Percentiles rank a stretch among this genome's conserved stretches.
phyloP scores from a whole-genome alignment of 1,140 invertebrate species.

The Conus ventricosus region DNA sequence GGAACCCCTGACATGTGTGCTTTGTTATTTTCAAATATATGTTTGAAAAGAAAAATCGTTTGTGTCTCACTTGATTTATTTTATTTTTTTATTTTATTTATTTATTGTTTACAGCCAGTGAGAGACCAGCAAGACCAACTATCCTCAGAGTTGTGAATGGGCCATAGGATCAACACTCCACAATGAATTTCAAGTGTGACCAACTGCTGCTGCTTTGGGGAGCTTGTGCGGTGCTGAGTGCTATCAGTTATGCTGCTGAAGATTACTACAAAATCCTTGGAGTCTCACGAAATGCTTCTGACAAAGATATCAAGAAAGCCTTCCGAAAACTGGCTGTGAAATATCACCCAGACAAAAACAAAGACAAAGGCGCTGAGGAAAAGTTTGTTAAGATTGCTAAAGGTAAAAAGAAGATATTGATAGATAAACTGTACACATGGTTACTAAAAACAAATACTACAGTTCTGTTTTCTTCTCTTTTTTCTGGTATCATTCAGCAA shows the following conservation, averaged over 20 bases:
- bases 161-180: background rate
- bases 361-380: constrained; percentile 74
- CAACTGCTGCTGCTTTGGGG: background rate
- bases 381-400: constrained; percentile 73
- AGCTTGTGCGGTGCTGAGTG: background rate
- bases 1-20: too few relatives aligned
- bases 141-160: background rate
- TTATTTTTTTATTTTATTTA: too few relatives aligned
- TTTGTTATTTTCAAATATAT: too few relatives aligned
- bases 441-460: background rate
- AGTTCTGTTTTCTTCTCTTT: background rate
- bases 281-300: constrained; percentile 88
- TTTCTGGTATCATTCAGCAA: background rate
- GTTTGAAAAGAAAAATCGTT: too few relatives aligned
- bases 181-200: constrained; percentile 9
- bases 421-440: background rate
- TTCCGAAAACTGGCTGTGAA: constrained; percentile 90
- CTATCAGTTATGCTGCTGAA: constrained; percentile 70
- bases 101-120: too few relatives aligned
- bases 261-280: constrained; percentile 97
- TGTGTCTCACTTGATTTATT: too few relatives aligned
- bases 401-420: constrained; percentile 55
- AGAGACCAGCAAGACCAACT: too few relatives aligned
- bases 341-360: constrained; percentile 99
- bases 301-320: constrained; percentile 97